Conservation (phyloP, 2,113 vertebrate genomes). For the Conger conger region DNA sequence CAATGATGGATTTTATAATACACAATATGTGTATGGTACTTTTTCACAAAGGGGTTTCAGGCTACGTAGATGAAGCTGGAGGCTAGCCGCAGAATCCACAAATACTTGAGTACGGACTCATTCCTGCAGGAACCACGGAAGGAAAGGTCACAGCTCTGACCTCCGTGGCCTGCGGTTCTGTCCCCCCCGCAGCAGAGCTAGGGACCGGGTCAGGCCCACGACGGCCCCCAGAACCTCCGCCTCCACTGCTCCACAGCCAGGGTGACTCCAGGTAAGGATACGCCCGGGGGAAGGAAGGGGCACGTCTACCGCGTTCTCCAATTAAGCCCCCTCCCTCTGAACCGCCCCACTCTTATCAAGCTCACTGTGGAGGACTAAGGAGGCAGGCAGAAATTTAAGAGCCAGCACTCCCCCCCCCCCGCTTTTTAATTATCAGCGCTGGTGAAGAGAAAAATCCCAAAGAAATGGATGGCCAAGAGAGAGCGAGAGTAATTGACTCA, state of each 20-base stretch:
- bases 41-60: background rate
- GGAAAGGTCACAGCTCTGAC: background rate
- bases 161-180: background rate
- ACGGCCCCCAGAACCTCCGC: background rate
- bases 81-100: background rate
- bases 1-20: no score
- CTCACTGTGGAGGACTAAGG: background rate
- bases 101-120: background rate
- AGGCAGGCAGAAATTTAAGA: background rate
- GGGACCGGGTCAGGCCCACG: no score
- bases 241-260: background rate
- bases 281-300: background rate
- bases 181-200: background rate
- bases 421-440: conserved; percentile 26
- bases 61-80: background rate
- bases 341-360: background rate
- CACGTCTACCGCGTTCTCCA: background rate
- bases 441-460: conserved; percentile 22
- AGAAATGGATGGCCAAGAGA: background rate
- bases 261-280: background rate
- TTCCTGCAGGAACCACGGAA: background rate
- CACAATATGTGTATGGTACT: no score
- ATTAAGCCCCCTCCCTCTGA: background rate
- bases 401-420: conserved; percentile 9
- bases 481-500: conserved; percentile 16